phyloP scores from a whole-genome alignment of 2,113 vertebrate genomes.

The Lepus timidus region DNA sequence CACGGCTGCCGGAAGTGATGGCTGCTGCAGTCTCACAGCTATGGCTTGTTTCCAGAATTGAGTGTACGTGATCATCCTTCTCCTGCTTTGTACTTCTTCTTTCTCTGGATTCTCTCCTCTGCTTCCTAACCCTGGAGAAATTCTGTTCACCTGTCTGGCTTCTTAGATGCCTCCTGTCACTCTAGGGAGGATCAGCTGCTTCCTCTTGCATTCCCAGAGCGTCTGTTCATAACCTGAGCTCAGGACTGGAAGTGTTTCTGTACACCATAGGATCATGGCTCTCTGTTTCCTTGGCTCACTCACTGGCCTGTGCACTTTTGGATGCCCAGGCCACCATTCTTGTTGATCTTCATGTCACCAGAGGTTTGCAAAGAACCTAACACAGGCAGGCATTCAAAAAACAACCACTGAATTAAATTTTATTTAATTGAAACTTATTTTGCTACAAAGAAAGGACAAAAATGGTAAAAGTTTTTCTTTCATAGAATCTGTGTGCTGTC shows the following conservation, averaged over 20 bases:
- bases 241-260: background rate
- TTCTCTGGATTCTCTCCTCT: background rate
- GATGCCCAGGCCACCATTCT: background rate
- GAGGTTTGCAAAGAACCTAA: background rate
- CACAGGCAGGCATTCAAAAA: background rate
- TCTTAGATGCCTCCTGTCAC: background rate
- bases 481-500: background rate
- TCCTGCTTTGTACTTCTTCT: background rate
- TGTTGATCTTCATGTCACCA: background rate
- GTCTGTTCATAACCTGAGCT: background rate
- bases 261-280: background rate
- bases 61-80: accelerated
- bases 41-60: background rate
- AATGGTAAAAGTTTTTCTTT: background rate
- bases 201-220: background rate
- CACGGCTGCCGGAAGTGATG: background rate
- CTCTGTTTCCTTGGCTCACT: background rate
- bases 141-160: background rate
- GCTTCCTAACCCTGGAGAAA: background rate
- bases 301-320: background rate
- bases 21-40: background rate
- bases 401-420: background rate
- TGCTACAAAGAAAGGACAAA: background rate
- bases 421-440: constrained; percentile 19
- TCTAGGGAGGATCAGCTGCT: background rate